Evolutionary conservation across 2,888 invertebrate species (phyloP), one percentile per base, ranked within the genome.

Genomic region (Agapostemon virescens): DNA sequence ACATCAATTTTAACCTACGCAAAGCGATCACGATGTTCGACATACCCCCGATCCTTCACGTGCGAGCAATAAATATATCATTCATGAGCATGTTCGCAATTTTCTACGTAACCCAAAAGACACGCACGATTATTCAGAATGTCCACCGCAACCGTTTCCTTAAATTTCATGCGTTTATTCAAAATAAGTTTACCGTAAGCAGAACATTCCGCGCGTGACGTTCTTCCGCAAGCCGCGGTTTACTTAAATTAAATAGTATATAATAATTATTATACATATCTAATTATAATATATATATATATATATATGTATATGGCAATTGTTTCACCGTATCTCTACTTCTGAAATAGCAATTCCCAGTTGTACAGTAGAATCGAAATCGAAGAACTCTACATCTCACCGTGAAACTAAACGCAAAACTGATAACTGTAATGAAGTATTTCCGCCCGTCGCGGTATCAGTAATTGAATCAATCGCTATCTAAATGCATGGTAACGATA

Each of bases 101-200:
- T 77, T 85, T 86, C n/a, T 86, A 86, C 77, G 84, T 86, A 86
- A 86, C 77, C 69, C 23, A 17, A 0, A 49, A 55, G 38, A 61
- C 49, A 40, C 61, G 45, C 23, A 13, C 36, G 30, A 55, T 71
- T 69, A 49, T 49, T 58, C 42, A 67, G 49, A 66, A 26, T 75
- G 40, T 26, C 61, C 13, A 17, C 52, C 55, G 42, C 17, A 58
- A 30, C 70, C 52, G 42, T 23, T 70, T 30, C 23, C 23, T 17
- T 6, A 26, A 20, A 33, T 40, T 49, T 30, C 40, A 0, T 2
- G 3, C 20, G 58, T 58, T 20, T 20, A 20, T n/a, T n/a, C n/a
- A n/a, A n/a, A n/a, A n/a, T n/a, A n/a, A n/a, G n/a, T n/a, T n/a
- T n/a, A n/a, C n/a, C n/a, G n/a, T n/a, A n/a, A n/a, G n/a, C n/a